Evolutionary conservation across 2,113 vertebrate species (phyloP).

Genomic region (Leuciscus idus): DNA sequence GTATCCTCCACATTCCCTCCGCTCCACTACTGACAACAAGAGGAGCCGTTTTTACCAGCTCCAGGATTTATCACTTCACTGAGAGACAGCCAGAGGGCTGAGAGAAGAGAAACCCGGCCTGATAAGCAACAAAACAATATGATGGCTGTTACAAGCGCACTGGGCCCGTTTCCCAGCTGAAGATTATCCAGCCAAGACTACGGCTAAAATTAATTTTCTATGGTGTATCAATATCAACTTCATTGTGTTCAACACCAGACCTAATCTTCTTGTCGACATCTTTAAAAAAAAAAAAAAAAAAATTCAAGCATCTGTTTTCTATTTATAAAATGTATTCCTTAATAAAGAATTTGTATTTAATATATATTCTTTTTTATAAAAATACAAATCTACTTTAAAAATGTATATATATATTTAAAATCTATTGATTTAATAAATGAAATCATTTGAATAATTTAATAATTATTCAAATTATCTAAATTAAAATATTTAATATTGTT

Average conservation of each 20-base stretch:
- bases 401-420: too few species aligned
- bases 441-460: neutral
- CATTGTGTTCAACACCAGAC: neutral
- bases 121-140: conserved; percentile 38
- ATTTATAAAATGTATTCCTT: neutral
- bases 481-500: neutral
- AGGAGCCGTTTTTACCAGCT: conserved; percentile 23
- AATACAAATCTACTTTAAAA: neutral
- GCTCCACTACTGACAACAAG: conserved; percentile 19
- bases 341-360: neutral
- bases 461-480: neutral
- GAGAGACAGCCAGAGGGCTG: conserved; percentile 27
- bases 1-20: neutral
- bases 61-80: conserved; percentile 40
- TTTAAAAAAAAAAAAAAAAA: neutral
- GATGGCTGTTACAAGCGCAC: conserved; percentile 23
- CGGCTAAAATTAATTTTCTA: conserved; percentile 23
- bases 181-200: conserved; percentile 24
- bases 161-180: conserved; percentile 36
- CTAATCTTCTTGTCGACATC: conserved; percentile 15
- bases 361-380: neutral
- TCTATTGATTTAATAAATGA: neutral
- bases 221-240: conserved; percentile 34
- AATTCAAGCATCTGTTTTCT: neutral
- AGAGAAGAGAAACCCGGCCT: conserved; percentile 15